Conservation (phyloP, 2,888 invertebrate genomes). For the Nomada fucata region DNA sequence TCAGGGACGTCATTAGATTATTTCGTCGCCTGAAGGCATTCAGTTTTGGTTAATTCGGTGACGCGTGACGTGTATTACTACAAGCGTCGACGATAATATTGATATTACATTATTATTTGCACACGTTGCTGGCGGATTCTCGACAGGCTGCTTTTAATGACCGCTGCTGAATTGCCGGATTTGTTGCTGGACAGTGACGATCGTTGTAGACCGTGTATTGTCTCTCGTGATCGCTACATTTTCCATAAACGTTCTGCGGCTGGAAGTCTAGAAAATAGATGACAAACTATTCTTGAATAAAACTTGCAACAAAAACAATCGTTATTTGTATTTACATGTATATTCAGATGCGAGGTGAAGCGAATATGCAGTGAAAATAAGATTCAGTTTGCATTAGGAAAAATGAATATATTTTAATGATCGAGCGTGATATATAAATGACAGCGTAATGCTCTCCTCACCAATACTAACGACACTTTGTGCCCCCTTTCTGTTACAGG, state of each 20-base stretch:
- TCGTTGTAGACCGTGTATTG: constrained; percentile 7
- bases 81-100: constrained; percentile 46
- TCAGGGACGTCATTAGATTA: constrained; percentile 51
- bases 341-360: no score
- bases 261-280: neutral
- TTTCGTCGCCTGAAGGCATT: constrained; percentile 49
- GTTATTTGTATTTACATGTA: no score
- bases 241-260: neutral
- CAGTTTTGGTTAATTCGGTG: constrained; percentile 42
- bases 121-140: constrained; percentile 45
- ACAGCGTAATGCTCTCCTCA: neutral
- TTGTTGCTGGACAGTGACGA: constrained; percentile 7
- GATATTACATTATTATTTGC: constrained; percentile 57
- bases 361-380: no score
- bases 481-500: constrained; percentile 67
- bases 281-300: no score
- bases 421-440: neutral
- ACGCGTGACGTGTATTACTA: constrained; percentile 50
- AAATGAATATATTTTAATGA: no score
- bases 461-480: neutral
- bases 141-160: constrained; percentile 34
- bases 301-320: no score
- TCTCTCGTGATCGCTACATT: neutral
- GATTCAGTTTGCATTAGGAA: no score
- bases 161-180: neutral